These are phyloP conservation scores for Patella depressa DNA, from an alignment of 2,888 invertebrate species.

Conservation along the genomic window DNA sequence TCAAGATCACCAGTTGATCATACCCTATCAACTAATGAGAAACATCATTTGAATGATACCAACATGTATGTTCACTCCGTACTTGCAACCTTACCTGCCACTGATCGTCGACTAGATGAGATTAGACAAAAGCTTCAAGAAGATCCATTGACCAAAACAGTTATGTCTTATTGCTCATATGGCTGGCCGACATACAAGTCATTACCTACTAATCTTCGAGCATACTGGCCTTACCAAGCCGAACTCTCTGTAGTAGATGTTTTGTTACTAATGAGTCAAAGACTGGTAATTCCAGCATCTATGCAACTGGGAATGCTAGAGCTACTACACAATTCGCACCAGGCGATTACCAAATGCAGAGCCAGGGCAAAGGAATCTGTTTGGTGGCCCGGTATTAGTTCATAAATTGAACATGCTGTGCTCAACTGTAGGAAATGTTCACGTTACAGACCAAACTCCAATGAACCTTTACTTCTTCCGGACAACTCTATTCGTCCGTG, in stretches of 20 bases:
- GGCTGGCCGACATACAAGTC: constrained; percentile 3
- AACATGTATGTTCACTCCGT: too few relatives aligned
- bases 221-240: too few relatives aligned
- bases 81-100: too few relatives aligned
- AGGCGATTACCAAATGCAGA: constrained; percentile 17
- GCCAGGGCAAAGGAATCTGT: constrained; percentile 14
- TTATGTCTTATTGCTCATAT: too few relatives aligned
- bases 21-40: too few relatives aligned
- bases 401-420: constrained; percentile 13
- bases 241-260: neutral
- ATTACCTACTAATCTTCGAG: neutral
- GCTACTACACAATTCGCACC: constrained; percentile 22
- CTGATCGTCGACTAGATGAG: too few relatives aligned
- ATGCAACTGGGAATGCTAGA: constrained; percentile 13
- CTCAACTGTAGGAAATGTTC: constrained; percentile 12
- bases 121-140: too few relatives aligned
- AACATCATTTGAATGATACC: too few relatives aligned
- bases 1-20: constrained; percentile 8
- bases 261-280: neutral
- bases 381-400: constrained; percentile 26
- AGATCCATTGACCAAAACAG: too few relatives aligned
- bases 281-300: neutral
- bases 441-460: neutral
- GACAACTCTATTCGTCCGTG: constrained; percentile 17
- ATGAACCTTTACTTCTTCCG: constrained; percentile 16